Evolutionary conservation across 2,113 vertebrate genomes (phyloP).

Genomic region (Apeltes quadracus): DNA sequence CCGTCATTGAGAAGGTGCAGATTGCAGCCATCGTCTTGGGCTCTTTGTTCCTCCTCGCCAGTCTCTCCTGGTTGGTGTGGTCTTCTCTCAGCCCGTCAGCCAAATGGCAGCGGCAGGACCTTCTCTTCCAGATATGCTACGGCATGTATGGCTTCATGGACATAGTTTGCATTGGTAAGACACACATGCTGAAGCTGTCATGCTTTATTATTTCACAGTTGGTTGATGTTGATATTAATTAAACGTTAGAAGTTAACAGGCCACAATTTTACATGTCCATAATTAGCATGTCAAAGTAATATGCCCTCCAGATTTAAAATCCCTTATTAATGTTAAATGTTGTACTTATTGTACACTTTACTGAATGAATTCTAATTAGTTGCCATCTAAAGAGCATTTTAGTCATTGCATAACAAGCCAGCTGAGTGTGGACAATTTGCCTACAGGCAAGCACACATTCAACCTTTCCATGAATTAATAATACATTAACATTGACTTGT

Average conservation of each 20-base stretch:
- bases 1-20: constrained; percentile 90
- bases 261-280: not conserved
- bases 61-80: constrained; percentile 91
- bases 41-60: constrained; percentile 88
- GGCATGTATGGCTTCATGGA: constrained; percentile 95
- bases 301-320: too few relatives aligned
- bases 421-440: not conserved
- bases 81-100: constrained; percentile 89
- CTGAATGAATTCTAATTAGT: not conserved
- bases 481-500: not conserved
- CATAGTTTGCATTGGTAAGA: constrained; percentile 89
- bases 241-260: not conserved
- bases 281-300: too few relatives aligned
- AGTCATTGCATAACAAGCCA: not conserved
- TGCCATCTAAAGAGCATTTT: not conserved
- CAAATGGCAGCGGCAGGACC: constrained; percentile 90
- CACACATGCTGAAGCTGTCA: not conserved
- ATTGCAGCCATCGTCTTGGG: constrained; percentile 90
- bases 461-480: not conserved
- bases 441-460: not conserved
- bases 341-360: not conserved
- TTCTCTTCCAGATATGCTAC: constrained; percentile 92
- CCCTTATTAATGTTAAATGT: not conserved
- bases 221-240: not conserved
- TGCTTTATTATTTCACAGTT: not conserved